phyloP scores from a whole-genome alignment of 1,140 invertebrate species.

The Formica exsecta region DNA sequence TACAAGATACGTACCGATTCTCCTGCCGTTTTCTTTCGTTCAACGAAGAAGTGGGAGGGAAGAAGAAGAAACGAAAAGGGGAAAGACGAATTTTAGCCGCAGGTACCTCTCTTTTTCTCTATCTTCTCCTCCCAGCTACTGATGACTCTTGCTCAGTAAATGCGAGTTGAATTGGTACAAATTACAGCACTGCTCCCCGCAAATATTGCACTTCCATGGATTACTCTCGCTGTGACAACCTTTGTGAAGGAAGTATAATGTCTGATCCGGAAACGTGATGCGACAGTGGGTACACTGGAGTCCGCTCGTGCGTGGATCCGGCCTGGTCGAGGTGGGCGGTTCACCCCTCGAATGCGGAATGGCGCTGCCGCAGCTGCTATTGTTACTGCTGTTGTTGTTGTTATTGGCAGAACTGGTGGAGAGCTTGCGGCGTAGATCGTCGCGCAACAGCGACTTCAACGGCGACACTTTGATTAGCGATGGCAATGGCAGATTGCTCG shows the following conservation, averaged over 20 bases:
- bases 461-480: slow-evolving; percentile 92
- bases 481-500: slow-evolving; percentile 88
- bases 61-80: slow-evolving; percentile 40
- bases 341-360: slow-evolving; percentile 82
- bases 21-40: slow-evolving; percentile 30
- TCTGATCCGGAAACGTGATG: slow-evolving; percentile 97
- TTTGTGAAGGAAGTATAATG: slow-evolving; percentile 98
- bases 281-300: slow-evolving; percentile 95
- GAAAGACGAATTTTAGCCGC: slow-evolving; percentile 41
- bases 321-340: slow-evolving; percentile 85
- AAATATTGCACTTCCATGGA: slow-evolving; percentile 99
- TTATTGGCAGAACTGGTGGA: slow-evolving; percentile 87
- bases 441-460: slow-evolving; percentile 92
- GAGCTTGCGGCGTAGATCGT: slow-evolving; percentile 92
- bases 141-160: slow-evolving; percentile 96
- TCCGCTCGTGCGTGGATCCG: slow-evolving; percentile 85
- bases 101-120: slow-evolving; percentile 10
- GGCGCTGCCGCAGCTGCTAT: slow-evolving; percentile 81
- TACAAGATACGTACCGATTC: slow-evolving; percentile 29
- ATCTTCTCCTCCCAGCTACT: slow-evolving; percentile 81
- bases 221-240: slow-evolving; percentile 98
- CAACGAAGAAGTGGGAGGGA: slow-evolving; percentile 1
- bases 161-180: slow-evolving; percentile 99
- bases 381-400: slow-evolving; percentile 82
- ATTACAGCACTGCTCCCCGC: slow-evolving; percentile 96